A percentile compares a stretch with the other conserved stretches of the same genome.
phyloP scores from a whole-genome alignment of 1,140 invertebrate genomes.

The Dendrolimus punctatus region DNA sequence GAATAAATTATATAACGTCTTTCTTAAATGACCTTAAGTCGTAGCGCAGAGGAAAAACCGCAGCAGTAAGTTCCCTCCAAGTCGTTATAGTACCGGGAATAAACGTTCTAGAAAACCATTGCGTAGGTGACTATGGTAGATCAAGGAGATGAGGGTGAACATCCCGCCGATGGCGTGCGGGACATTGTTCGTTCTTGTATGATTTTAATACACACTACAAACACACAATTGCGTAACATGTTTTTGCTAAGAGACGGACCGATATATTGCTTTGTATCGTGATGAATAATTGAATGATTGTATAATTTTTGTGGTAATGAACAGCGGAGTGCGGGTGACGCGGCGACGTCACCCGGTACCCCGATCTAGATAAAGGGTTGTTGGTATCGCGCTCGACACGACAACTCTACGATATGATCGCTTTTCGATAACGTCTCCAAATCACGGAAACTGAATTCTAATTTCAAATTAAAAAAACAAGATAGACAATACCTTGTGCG shows the following conservation, averaged over 20 bases:
- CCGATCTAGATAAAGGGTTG: slow-evolving; percentile 39
- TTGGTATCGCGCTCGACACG: slow-evolving; percentile 24
- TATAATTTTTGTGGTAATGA: slow-evolving; percentile 33
- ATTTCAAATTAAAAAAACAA: slow-evolving; percentile 2
- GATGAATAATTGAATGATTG: slow-evolving; percentile 36
- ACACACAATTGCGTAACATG: too few species aligned
- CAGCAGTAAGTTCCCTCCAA: too few species aligned
- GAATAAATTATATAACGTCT: too few species aligned
- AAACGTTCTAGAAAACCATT: too few species aligned
- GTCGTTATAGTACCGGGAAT: too few species aligned
- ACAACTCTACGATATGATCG: slow-evolving; percentile 21
- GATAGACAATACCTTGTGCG: slow-evolving; percentile 2
- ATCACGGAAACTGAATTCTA: slow-evolving; percentile 21
- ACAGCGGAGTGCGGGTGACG: slow-evolving; percentile 14
- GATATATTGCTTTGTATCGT: slow-evolving; percentile 2
- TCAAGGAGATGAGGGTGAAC: too few species aligned
- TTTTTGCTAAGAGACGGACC: too few species aligned
- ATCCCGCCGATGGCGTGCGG: too few species aligned
- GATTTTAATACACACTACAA: too few species aligned
- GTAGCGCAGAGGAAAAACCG: too few species aligned
- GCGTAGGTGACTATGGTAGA: too few species aligned
- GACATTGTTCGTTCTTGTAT: background rate
- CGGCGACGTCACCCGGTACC: slow-evolving; percentile 22
- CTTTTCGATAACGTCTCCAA: slow-evolving; percentile 29
- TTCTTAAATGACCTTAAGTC: too few species aligned